Evolutionary conservation across 2,888 invertebrate genomes (phyloP).

Genomic region (Dasysyrphus albostriatus): DNA sequence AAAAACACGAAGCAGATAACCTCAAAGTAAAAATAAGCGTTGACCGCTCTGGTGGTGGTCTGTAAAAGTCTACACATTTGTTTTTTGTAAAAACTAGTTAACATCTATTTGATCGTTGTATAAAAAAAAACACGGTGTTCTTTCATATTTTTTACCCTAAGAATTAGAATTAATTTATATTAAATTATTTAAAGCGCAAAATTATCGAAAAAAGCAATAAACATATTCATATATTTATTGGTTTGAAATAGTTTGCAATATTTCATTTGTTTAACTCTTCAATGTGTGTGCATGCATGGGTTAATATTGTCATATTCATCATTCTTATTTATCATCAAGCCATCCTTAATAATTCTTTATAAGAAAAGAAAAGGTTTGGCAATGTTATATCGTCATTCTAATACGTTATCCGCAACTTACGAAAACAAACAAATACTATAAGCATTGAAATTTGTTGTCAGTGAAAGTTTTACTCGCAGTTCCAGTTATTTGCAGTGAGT

Average conservation of each 20-base stretch:
- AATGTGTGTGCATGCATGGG: constrained; percentile 38
- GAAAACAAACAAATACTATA: neutral
- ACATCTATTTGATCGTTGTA: constrained; percentile 73
- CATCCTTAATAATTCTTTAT: constrained; percentile 33
- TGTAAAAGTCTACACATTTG: constrained; percentile 85
- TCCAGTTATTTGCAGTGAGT: constrained; percentile 2
- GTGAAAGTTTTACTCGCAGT: neutral
- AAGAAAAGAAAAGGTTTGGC: constrained; percentile 9
- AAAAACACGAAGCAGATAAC: constrained; percentile 90
- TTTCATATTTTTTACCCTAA: constrained; percentile 58
- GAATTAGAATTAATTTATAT: constrained; percentile 53
- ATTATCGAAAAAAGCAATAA: constrained; percentile 45
- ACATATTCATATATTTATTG: constrained; percentile 37
- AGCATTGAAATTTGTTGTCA: neutral
- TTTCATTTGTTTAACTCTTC: constrained; percentile 37
- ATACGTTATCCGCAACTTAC: neutral
- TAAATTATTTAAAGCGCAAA: constrained; percentile 46
- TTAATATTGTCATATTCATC: constrained; percentile 16
- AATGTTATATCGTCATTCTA: constrained; percentile 21
- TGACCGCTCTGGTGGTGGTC: constrained; percentile 97
- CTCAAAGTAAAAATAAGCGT: constrained; percentile 93
- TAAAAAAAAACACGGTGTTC: constrained; percentile 66
- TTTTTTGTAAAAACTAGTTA: constrained; percentile 49
- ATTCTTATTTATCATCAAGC: constrained; percentile 3
- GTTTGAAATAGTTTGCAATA: constrained; percentile 42